These are phyloP conservation scores for Eristalinus aeneus DNA, from an alignment of 2,888 invertebrate genomes.

Conservation along the genomic window DNA sequence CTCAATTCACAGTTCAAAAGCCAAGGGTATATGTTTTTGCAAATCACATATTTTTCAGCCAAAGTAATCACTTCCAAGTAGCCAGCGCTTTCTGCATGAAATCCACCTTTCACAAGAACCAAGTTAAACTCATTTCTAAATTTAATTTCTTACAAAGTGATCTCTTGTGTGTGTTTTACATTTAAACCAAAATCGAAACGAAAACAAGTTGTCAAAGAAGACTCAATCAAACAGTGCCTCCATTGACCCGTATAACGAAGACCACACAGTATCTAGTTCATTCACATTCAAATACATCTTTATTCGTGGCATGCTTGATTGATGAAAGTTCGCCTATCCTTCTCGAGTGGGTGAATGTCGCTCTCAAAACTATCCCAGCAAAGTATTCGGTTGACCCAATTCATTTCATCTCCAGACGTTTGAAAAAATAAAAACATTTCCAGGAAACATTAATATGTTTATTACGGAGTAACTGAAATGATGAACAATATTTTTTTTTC, in stretches of 20 bases:
- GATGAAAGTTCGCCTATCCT: background rate
- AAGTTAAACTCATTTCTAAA: too few species aligned
- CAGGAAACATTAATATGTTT: background rate
- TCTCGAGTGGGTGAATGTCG: background rate
- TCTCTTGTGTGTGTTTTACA: background rate
- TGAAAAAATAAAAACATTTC: background rate
- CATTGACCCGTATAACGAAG: background rate
- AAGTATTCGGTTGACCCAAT: constrained; percentile 13
- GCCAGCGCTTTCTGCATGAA: too few species aligned
- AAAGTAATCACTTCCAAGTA: too few species aligned
- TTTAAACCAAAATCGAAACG: background rate
- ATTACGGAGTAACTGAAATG: too few species aligned
- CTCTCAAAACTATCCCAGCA: constrained; percentile 10
- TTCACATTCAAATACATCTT: background rate
- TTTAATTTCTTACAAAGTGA: too few species aligned
- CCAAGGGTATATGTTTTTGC: too few species aligned
- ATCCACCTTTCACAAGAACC: too few species aligned
- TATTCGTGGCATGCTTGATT: background rate
- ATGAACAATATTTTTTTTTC: too few species aligned
- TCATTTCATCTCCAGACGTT: background rate
- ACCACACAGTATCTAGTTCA: background rate
- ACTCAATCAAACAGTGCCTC: background rate
- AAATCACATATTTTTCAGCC: too few species aligned
- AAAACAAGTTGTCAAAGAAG: background rate
- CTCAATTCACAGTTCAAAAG: too few species aligned